Conservation (phyloP, 2,888 invertebrate species). For the Caenorhabditis macrosperma region DNA sequence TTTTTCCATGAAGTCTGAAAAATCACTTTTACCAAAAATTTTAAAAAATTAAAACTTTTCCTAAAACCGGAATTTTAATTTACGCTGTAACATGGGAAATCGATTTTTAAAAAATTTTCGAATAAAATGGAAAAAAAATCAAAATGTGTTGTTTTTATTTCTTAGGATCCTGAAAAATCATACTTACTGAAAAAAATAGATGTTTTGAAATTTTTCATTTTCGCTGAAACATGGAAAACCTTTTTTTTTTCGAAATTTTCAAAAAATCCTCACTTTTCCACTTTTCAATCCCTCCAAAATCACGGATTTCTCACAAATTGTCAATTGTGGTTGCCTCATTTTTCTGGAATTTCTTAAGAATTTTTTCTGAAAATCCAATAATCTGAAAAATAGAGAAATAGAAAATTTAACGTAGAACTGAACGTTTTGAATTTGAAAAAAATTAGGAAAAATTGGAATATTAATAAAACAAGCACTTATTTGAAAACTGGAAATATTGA, state of each 20-base stretch:
- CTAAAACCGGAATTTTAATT: too few relatives aligned
- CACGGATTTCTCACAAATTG: slow-evolving; percentile 45
- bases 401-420: neutral
- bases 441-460: neutral
- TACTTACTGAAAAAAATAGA: too few relatives aligned
- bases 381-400: neutral
- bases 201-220: too few relatives aligned
- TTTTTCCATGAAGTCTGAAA: too few relatives aligned
- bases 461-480: neutral
- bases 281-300: slow-evolving; percentile 46
- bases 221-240: neutral
- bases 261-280: slow-evolving; percentile 33
- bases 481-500: neutral
- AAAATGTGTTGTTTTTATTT: too few relatives aligned
- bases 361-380: neutral
- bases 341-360: neutral
- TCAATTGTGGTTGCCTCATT: slow-evolving; percentile 52
- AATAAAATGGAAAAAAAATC: too few relatives aligned
- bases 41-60: too few relatives aligned
- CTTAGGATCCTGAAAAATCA: too few relatives aligned
- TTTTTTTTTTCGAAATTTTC: neutral
- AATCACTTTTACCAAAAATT: too few relatives aligned
- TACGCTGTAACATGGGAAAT: too few relatives aligned
- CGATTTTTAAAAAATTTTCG: too few relatives aligned
- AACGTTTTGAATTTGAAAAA: neutral